phyloP scores from a whole-genome alignment of 2,888 invertebrate genomes.

The Nematopogon swammerdamellus region DNA sequence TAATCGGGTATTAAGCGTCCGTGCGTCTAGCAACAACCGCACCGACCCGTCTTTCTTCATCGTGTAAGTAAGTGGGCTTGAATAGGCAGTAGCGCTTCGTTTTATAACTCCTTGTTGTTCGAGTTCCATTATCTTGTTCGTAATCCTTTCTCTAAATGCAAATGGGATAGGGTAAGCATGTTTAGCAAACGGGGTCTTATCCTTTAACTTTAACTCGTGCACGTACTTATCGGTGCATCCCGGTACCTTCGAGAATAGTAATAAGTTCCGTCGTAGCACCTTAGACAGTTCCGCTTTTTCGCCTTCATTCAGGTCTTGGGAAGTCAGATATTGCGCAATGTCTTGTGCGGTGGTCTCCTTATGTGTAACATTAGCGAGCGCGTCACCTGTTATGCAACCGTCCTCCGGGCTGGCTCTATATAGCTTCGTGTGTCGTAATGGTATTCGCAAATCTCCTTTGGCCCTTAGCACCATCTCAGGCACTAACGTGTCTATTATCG shows the following conservation, averaged over 20 bases:
- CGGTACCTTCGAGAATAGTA: slow-evolving; percentile 11
- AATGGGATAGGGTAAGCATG: slow-evolving; percentile 18
- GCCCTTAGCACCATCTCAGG: too few species aligned
- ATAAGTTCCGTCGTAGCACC: not conserved
- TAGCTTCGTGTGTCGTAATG: not conserved
- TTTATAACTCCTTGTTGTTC: slow-evolving; percentile 17
- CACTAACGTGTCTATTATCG: not conserved
- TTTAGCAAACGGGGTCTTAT: slow-evolving; percentile 11
- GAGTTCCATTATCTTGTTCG: slow-evolving; percentile 16
- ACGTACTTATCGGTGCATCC: slow-evolving; percentile 12
- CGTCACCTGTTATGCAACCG: too few species aligned
- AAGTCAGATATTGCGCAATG: too few species aligned
- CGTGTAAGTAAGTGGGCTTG: slow-evolving; percentile 18
- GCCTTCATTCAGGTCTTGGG: not conserved
- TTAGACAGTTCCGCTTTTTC: not conserved
- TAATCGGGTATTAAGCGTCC: slow-evolving; percentile 18
- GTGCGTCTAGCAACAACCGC: slow-evolving; percentile 19
- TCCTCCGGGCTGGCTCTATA: too few species aligned
- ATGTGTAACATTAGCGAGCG: too few species aligned
- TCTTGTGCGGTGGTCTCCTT: too few species aligned
- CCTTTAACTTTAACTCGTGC: slow-evolving; percentile 14
- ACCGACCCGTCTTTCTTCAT: slow-evolving; percentile 18
- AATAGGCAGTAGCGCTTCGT: slow-evolving; percentile 16
- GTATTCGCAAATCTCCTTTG: not conserved
- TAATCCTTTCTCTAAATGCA: slow-evolving; percentile 14